phyloP scores from a whole-genome alignment of 2,797 vertebrate species.

The Microchirus variegatus region DNA sequence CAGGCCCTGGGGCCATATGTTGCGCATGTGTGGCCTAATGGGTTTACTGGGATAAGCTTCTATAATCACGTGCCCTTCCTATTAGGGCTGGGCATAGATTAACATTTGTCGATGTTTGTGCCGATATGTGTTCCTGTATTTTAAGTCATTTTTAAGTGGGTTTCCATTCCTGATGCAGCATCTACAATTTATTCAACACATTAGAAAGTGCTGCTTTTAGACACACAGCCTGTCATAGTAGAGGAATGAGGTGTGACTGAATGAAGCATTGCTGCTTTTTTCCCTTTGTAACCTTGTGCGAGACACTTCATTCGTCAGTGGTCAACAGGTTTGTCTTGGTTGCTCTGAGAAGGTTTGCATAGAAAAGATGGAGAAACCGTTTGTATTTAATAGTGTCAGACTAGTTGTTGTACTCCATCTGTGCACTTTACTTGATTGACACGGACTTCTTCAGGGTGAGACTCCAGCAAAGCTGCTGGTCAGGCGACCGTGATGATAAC shows the following conservation, averaged over 20 bases:
- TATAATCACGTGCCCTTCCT: conserved; percentile 61
- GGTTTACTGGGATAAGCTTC: conserved; percentile 65
- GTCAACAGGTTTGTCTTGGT: neutral
- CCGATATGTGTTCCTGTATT: neutral
- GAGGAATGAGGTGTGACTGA: neutral
- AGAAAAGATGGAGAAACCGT: too few relatives aligned
- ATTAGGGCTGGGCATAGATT: conserved; percentile 21
- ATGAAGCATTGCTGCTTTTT: neutral
- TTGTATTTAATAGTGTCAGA: neutral
- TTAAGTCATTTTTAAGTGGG: neutral
- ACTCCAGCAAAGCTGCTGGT: neutral
- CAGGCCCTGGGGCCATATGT: neutral
- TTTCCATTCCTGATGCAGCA: neutral
- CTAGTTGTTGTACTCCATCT: conserved; percentile 38
- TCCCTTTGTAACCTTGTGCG: neutral
- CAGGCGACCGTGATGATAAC: conserved; percentile 31
- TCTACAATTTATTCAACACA: neutral
- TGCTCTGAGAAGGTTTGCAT: too few relatives aligned
- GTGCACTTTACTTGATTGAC: conserved; percentile 67
- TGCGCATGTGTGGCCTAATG: conserved; percentile 42
- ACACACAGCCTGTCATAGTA: neutral
- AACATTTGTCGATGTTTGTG: conserved; percentile 25
- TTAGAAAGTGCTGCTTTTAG: neutral
- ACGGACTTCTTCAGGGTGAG: conserved; percentile 31
- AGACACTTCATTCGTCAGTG: neutral